Evolutionary conservation across 1,140 invertebrate genomes (phyloP), one percentile per base, ranked within the genome.

Genomic region (Euglossa dilemma): DNA sequence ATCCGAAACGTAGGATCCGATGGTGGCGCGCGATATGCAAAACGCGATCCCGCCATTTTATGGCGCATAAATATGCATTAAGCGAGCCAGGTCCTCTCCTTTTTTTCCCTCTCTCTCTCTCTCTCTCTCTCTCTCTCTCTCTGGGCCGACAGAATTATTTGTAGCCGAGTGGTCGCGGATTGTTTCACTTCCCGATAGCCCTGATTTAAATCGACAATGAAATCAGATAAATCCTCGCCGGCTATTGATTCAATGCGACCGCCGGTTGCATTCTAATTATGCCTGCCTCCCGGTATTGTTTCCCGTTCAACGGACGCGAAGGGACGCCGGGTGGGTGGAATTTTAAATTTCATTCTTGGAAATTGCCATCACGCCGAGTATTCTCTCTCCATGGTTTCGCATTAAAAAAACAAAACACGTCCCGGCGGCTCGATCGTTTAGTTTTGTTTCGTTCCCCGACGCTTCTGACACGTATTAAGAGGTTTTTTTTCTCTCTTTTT

Each of bases 131-230:
- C 3, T 66, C 7, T 8, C 18, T 18, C 9, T 25, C 7, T 9
- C n/a, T 14, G 85, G 67, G 83, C 85, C 36, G 36, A 36, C 45
- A 25, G 77, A 70, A 80, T 80, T 80, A 80, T 79, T 79, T 71
- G 77, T 56, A 71, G 54, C 64, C 52, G n/a, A 63, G 11, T 20
- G 57, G 57, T 47, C 73, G 59, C 66, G 54, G 77, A 79, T 80
- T 80, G 77, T 71, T 71, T 80, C 67, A 50, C 54, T 57, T 47
- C 12, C 59, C 74, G 74, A 76, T 64, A 36, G 45, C 16, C 45
- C 45, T 71, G 77, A 80, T 80, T 80, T 71, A 80, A 80, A 80
- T 80, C 77, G 77, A 80, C 77, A 71, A 71, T 71, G 67, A 71
- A 71, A 80, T 80, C 77, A 61, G 66, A 80, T 80, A 80, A 80